Conservation (phyloP, 2,888 invertebrate genomes). For the Escarpia spicata region DNA sequence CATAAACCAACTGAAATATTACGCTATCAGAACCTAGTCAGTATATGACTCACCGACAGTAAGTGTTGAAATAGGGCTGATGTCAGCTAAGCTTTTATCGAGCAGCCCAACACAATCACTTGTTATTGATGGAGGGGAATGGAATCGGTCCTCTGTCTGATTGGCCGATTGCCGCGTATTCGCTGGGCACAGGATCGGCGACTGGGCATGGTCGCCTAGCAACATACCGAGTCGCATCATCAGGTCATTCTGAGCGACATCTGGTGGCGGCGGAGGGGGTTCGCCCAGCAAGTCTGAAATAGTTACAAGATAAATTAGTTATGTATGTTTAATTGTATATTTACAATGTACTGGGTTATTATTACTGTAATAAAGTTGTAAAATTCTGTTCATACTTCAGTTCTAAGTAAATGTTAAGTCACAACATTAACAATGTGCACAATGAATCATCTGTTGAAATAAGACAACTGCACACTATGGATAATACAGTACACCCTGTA, state of each 20-base stretch:
- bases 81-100: slow-evolving; percentile 79
- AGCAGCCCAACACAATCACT: slow-evolving; percentile 71
- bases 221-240: slow-evolving; percentile 85
- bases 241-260: slow-evolving; percentile 77
- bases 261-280: slow-evolving; percentile 61
- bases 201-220: slow-evolving; percentile 75
- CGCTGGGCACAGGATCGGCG: not conserved
- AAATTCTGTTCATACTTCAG: not conserved
- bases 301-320: not conserved
- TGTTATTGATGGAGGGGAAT: slow-evolving; percentile 40
- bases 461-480: not conserved
- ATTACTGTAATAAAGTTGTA: not conserved
- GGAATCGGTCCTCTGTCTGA: slow-evolving; percentile 17
- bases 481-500: not conserved
- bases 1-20: not conserved
- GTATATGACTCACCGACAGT: slow-evolving; percentile 70
- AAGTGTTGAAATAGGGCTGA: slow-evolving; percentile 88
- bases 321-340: not conserved
- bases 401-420: not conserved
- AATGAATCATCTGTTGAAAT: not conserved
- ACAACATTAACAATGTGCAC: not conserved
- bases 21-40: not conserved
- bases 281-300: slow-evolving; percentile 24
- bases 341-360: not conserved
- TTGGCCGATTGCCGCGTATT: slow-evolving; percentile 22